Percentiles rank a stretch among this genome's conserved stretches.
Evolutionary conservation across 92 coral and sea anemone species (phyloP).

Genomic region (Zoanthus sansibaricus): DNA sequence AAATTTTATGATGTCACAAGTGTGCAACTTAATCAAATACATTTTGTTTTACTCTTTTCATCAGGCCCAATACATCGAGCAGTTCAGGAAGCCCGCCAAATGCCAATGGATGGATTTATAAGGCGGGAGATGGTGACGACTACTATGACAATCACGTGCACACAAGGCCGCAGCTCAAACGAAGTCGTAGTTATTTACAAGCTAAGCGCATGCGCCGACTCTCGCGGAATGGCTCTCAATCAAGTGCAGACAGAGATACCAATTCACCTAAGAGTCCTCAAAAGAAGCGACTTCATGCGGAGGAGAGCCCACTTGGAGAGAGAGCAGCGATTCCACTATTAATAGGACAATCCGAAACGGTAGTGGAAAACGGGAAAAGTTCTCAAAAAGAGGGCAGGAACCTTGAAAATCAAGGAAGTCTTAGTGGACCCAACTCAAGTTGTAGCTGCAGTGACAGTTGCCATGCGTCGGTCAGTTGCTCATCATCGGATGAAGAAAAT

Average conservation of each 20-base stretch:
- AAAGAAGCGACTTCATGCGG: slow-evolving; percentile 41
- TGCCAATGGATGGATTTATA: slow-evolving; percentile 58
- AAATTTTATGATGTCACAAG: background rate
- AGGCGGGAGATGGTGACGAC: slow-evolving; percentile 55
- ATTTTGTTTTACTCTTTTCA: background rate
- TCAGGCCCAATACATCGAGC: slow-evolving; percentile 84
- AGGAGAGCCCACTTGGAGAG: slow-evolving; percentile 39
- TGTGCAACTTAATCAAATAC: too few relatives aligned
- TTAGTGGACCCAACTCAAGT: slow-evolving; percentile 59
- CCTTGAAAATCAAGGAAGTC: slow-evolving; percentile 18
- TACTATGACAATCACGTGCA: slow-evolving; percentile 49
- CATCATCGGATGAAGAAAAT: slow-evolving; percentile 61
- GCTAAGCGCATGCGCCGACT: slow-evolving; percentile 48
- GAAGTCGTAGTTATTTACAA: slow-evolving; percentile 65
- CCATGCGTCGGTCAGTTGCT: slow-evolving; percentile 70
- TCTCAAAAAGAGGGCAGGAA: background rate
- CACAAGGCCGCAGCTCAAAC: slow-evolving; percentile 47
- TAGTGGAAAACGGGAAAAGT: slow-evolving; percentile 8
- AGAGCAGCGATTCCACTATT: background rate
- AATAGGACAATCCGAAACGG: slow-evolving; percentile 34
- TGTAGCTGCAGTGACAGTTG: slow-evolving; percentile 66
- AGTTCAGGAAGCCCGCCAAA: slow-evolving; percentile 87
- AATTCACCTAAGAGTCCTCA: slow-evolving; percentile 58
- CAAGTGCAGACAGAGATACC: slow-evolving; percentile 69
- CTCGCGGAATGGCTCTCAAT: slow-evolving; percentile 65